These are phyloP conservation scores for Sebastes baramenuke DNA, from an alignment of 2,797 vertebrate species.

Conservation along the genomic window DNA sequence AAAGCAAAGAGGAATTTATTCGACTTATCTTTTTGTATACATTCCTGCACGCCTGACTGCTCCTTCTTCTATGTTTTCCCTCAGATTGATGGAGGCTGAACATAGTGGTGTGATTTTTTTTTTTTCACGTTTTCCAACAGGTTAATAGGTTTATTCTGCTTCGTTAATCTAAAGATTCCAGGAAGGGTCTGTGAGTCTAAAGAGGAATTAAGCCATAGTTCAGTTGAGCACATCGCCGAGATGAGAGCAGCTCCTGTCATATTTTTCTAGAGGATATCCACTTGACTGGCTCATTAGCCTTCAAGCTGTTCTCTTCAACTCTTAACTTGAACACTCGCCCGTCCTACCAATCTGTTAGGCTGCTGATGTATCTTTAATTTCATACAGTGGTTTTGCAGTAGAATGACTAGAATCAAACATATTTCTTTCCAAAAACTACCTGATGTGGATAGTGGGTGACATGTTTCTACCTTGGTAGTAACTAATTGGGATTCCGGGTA, in stretches of 20 bases:
- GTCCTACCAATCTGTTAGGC: slow-evolving; percentile 42
- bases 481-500: too few species aligned
- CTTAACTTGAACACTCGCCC: slow-evolving; percentile 48
- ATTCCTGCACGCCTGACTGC: background rate
- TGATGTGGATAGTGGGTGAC: background rate
- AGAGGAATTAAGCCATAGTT: slow-evolving; percentile 57
- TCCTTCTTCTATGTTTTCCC: background rate
- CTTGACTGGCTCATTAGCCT: slow-evolving; percentile 76
- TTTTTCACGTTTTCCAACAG: slow-evolving; percentile 49
- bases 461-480: too few species aligned
- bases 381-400: slow-evolving; percentile 6
- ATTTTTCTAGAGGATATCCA: slow-evolving; percentile 73
- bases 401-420: background rate
- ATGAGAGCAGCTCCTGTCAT: slow-evolving; percentile 61
- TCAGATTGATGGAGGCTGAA: slow-evolving; percentile 2
- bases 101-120: slow-evolving; percentile 29
- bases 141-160: slow-evolving; percentile 59
- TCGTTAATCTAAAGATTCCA: slow-evolving; percentile 29
- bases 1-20: background rate
- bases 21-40: background rate
- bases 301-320: slow-evolving; percentile 67
- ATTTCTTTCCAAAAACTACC: background rate
- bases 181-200: slow-evolving; percentile 31
- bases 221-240: slow-evolving; percentile 39
- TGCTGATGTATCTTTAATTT: slow-evolving; percentile 28